Conservation (phyloP, 2,888 invertebrate genomes). For the Drosophila basisetae region DNA sequence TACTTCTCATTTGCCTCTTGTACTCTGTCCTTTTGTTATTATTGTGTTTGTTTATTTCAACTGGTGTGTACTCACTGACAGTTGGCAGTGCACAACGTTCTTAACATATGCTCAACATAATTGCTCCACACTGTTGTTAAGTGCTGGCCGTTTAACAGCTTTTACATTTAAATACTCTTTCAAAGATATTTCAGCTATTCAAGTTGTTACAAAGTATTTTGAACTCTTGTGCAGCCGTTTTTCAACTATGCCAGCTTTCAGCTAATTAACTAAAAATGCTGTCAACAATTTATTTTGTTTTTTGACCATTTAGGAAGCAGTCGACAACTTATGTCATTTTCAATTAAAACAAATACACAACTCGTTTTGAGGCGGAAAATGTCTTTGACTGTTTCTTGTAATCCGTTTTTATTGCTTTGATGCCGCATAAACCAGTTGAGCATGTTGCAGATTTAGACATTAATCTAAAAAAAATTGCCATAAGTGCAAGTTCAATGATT, state of each 20-base stretch:
- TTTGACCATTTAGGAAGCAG: slow-evolving; percentile 63
- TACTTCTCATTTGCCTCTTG: slow-evolving; percentile 43
- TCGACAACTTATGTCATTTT: slow-evolving; percentile 58
- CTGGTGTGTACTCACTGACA: slow-evolving; percentile 20
- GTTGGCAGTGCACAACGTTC: neutral
- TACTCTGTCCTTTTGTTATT: slow-evolving; percentile 66
- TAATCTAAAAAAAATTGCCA: slow-evolving; percentile 35
- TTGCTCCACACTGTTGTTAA: slow-evolving; percentile 15
- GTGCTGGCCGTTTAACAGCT: neutral
- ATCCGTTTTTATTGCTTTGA: slow-evolving; percentile 46
- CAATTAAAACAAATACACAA: slow-evolving; percentile 54
- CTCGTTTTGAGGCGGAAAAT: slow-evolving; percentile 63
- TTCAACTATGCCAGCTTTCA: slow-evolving; percentile 9
- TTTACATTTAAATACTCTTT: neutral
- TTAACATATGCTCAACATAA: neutral
- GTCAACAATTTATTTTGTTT: slow-evolving; percentile 10
- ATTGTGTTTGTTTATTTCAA: slow-evolving; percentile 6
- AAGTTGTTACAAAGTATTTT: neutral
- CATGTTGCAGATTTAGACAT: slow-evolving; percentile 46
- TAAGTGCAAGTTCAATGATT: slow-evolving; percentile 73
- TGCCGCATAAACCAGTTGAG: slow-evolving; percentile 66
- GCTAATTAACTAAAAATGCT: slow-evolving; percentile 30
- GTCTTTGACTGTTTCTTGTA: slow-evolving; percentile 45
- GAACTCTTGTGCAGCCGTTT: slow-evolving; percentile 7
- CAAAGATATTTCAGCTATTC: neutral